Percentiles rank a stretch among this genome's conserved stretches.
Conservation (phyloP, 2,888 invertebrate genomes). For the Acanthococcus lagerstroemiae region DNA sequence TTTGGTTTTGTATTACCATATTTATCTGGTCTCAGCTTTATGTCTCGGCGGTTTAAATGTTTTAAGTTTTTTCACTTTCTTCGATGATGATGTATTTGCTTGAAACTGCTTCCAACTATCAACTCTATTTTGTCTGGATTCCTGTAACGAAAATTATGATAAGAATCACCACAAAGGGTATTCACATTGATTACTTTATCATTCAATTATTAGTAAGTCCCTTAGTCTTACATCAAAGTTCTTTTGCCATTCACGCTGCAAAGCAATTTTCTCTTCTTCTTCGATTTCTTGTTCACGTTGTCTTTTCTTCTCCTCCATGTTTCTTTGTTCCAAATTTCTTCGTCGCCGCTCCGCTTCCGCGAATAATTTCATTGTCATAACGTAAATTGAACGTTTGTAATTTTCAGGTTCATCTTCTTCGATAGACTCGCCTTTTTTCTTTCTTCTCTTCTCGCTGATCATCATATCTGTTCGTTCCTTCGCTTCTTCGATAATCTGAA, state of each 20-base stretch:
- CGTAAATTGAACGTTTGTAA: slow-evolving; percentile 87
- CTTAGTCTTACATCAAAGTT: slow-evolving; percentile 76
- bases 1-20: background rate
- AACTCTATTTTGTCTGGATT: slow-evolving; percentile 81
- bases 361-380: slow-evolving; percentile 95
- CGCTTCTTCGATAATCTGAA: slow-evolving; percentile 95
- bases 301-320: slow-evolving; percentile 85
- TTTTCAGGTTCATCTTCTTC: slow-evolving; percentile 79
- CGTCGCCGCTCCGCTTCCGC: slow-evolving; percentile 92
- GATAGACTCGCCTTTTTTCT: slow-evolving; percentile 87
- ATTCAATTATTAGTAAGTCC: background rate
- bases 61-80: slow-evolving; percentile 69
- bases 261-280: slow-evolving; percentile 76
- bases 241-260: slow-evolving; percentile 94
- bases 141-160: slow-evolving; percentile 44
- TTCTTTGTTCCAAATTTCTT: slow-evolving; percentile 75
- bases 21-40: slow-evolving; percentile 73
- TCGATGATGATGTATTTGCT: slow-evolving; percentile 54
- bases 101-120: slow-evolving; percentile 90
- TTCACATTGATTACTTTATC: slow-evolving; percentile 4
- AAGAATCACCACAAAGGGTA: background rate
- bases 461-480: slow-evolving; percentile 87
- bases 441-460: slow-evolving; percentile 88
- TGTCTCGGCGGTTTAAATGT: slow-evolving; percentile 83
- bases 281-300: slow-evolving; percentile 89